Base-by-base conservation (phyloP, 2,113 vertebrate genomes). In the Arizona elegans region DNA sequence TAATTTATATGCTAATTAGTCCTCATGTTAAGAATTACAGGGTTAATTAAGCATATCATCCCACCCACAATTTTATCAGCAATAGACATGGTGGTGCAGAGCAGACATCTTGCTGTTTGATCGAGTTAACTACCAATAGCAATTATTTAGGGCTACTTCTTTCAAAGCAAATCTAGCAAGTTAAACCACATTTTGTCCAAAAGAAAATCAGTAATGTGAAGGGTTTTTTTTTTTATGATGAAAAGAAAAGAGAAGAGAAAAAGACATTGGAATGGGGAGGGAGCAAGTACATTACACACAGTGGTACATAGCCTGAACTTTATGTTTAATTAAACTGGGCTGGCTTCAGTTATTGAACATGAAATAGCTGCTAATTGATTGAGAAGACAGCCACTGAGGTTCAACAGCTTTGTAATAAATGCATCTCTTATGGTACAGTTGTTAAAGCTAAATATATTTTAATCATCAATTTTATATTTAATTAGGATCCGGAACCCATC, bases 1-100 rank as follows among this genome's bases (percentile, higher is more conserved):
- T 96, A 94, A 96, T 97, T 97, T 97, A 97, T 96, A 97, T 97
- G 95, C 90, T 97, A 97, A 97, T 97, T 95, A 97, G 58, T 26
- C 13, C 86, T 95, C 91, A 91, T 95, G 92, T 96, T 90, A 96
- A 97, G 95, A 97, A 97, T 97, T 95, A 96, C 89, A 92, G 96
- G 94, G 95, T 97, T 97, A 97, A 97, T 97, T 97, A 97, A 96
- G 93, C 94, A 95, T 95, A 93, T n/a, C 86, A 50, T 24, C 93
- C 93, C 95, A 96, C 89, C 95, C 87, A 96, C 92, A 94, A 86
- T 95, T 96, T 96, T 96, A 96, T 96, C 96, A 95, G 92, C 81
- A 92, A 88, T 50, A 95, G 94, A 96, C 95, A 96, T 91, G 92
- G 90, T 94, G 94, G 95, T 93, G 5, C 95, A 29, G 93, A 85